Base-by-base conservation (phyloP, 2,113 vertebrate species). In the Gadus macrocephalus region DNA sequence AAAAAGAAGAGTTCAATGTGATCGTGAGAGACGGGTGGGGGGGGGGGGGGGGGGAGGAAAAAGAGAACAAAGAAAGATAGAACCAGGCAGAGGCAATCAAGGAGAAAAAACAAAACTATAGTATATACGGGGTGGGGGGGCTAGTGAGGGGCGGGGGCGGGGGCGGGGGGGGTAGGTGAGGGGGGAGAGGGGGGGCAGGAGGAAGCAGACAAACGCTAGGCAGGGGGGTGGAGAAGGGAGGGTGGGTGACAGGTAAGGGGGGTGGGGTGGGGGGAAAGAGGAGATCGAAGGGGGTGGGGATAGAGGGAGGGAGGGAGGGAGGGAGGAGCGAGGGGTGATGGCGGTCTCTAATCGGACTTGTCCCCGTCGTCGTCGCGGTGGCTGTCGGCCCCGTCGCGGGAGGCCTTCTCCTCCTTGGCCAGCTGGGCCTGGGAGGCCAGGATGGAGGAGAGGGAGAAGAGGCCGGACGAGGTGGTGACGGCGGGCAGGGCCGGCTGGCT, bases 351-450 rank as follows among this genome's bases (percentile, higher is more conserved):
- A 90, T 98, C 97, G 0, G 97, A 98, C 88, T 98, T 98, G 86
- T 98, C 96, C 28, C 95, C 95, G 0, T 98, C 96, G 0, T 98
- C 96, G 3, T 97, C 96, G 64, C 94, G 94, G 90, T 97, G 95
- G 83, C 93, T 85, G 20, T 99, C 96, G 0, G 87, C 87, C 0
- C 93, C 95, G 0, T 99, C 96, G 0, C 97, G 97, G 16, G 95
- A 93, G 0, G 89, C 85, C 91, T 99, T 98, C 89, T 99, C 97
- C 80, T 99, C 96, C 88, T 97, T 98, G 87, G 96, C 92, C 81
- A 98, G 94, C 88, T 98, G 97, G 63, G 94, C 94, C 87, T 98
- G 97, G 2, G 97, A 96, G 72, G 96, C 96, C 87, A 99, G 85
- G 53, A 97, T 96, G 74, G 91, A 92, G 0, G 96, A 98, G 65